A percentile compares a stretch with the other conserved stretches of the same genome.
Evolutionary conservation across 53 echinoderm and acorn worm species (phyloP).

Genomic region (Temnopleurus reevesii): DNA sequence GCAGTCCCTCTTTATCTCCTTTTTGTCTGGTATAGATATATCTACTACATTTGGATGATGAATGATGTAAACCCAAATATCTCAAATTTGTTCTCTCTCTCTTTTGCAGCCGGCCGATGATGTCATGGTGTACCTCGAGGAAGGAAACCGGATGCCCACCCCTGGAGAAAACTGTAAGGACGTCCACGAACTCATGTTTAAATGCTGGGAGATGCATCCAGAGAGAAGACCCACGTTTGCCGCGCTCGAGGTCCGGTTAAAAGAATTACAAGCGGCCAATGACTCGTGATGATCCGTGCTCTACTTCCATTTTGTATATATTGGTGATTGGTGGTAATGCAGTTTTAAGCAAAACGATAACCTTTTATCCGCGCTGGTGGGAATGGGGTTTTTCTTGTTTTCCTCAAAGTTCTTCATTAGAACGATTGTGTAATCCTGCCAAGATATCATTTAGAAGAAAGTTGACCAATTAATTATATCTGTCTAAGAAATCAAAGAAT

Average conservation of each 20-base stretch:
- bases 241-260: conserved; percentile 39
- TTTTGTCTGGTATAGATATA: no score
- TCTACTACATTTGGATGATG: no score
- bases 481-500: no score
- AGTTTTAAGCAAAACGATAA: not conserved
- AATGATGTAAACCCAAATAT: no score
- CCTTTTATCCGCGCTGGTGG: not conserved
- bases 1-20: no score
- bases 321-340: conserved; percentile 34
- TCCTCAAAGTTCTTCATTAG: not conserved
- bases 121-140: conserved; percentile 77
- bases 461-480: not conserved
- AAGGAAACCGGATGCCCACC: conserved; percentile 86
- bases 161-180: conserved; percentile 90
- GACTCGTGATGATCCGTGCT: conserved; percentile 8
- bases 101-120: conserved; percentile 82
- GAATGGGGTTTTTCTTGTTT: not conserved
- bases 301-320: conserved; percentile 38
- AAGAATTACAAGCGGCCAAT: not conserved
- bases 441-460: not conserved
- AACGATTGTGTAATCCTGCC: not conserved
- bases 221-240: conserved; percentile 69
- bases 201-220: conserved; percentile 75
- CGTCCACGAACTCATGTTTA: conserved; percentile 70
- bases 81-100: not conserved